Percentiles rank a stretch among this genome's conserved stretches.
phyloP scores from a whole-genome alignment of 2,797 vertebrate species.

The Thamnophis elegans region DNA sequence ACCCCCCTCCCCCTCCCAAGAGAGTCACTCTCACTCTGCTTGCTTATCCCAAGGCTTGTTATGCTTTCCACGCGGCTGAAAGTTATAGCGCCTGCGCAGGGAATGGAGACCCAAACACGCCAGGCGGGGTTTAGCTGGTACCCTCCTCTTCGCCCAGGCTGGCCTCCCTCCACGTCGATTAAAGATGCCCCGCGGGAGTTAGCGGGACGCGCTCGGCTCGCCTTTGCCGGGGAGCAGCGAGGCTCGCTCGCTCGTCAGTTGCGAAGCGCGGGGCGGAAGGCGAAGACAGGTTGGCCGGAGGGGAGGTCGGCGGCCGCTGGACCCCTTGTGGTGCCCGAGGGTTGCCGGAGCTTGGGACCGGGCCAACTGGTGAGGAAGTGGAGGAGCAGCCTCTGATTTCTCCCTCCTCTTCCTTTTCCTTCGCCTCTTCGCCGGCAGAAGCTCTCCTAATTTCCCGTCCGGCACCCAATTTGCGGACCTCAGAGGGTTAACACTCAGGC shows the following conservation, averaged over 20 bases:
- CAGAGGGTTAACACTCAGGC: background rate
- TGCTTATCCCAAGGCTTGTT: background rate
- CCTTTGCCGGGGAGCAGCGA: background rate
- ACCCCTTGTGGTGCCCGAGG: background rate
- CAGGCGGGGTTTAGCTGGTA: background rate
- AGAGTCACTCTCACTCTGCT: background rate
- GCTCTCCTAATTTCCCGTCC: background rate
- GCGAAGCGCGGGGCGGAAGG: too few species aligned
- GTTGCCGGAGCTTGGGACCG: background rate
- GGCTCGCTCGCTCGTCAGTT: background rate
- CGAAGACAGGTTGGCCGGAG: background rate
- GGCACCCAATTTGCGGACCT: background rate
- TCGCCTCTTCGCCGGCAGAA: background rate
- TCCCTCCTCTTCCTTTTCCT: background rate
- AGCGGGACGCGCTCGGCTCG: background rate
- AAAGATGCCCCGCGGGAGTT: background rate
- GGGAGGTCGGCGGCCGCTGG: rapidly evolving
- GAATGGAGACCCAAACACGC: background rate
- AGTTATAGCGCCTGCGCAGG: background rate
- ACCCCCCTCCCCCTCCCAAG: background rate
- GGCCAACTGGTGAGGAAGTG: background rate
- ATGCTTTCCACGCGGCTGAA: background rate
- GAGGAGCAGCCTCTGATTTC: background rate
- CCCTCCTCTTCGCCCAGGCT: background rate
- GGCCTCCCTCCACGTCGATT: background rate